These are phyloP conservation scores for Distichodus sexfasciatus DNA, from an alignment of 2,797 vertebrate genomes.

Conservation along the genomic window DNA sequence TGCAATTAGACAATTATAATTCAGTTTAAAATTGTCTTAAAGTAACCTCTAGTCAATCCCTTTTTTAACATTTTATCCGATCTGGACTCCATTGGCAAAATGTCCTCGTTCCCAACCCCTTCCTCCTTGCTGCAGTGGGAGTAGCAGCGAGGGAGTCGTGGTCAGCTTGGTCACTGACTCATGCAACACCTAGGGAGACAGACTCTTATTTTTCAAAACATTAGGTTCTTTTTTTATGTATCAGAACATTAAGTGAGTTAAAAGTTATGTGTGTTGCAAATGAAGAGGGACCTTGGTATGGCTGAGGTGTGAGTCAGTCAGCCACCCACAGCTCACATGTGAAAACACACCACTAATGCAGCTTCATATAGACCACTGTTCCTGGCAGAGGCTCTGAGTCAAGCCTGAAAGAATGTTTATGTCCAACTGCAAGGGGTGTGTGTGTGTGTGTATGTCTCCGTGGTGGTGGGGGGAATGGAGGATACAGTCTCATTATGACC, in stretches of 20 bases:
- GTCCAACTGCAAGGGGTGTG: neutral
- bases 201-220: neutral
- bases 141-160: neutral
- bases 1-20: too few relatives aligned
- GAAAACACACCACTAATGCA: slow-evolving; percentile 21
- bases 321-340: slow-evolving; percentile 35
- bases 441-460: neutral
- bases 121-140: neutral
- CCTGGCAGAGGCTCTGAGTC: slow-evolving; percentile 16
- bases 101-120: too few relatives aligned
- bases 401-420: slow-evolving; percentile 21
- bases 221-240: too few relatives aligned
- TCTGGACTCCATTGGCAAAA: too few relatives aligned
- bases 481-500: neutral
- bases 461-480: neutral
- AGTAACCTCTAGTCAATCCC: too few relatives aligned
- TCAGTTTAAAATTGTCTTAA: too few relatives aligned
- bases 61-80: too few relatives aligned
- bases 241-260: neutral
- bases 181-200: neutral
- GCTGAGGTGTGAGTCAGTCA: slow-evolving; percentile 32
- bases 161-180: slow-evolving; percentile 3
- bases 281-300: neutral
- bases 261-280: neutral
- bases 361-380: slow-evolving; percentile 7